A percentile compares a stretch with the other conserved stretches of the same genome.
phyloP scores from a whole-genome alignment of 2,888 invertebrate genomes.

The Eupithecia tripunctaria region DNA sequence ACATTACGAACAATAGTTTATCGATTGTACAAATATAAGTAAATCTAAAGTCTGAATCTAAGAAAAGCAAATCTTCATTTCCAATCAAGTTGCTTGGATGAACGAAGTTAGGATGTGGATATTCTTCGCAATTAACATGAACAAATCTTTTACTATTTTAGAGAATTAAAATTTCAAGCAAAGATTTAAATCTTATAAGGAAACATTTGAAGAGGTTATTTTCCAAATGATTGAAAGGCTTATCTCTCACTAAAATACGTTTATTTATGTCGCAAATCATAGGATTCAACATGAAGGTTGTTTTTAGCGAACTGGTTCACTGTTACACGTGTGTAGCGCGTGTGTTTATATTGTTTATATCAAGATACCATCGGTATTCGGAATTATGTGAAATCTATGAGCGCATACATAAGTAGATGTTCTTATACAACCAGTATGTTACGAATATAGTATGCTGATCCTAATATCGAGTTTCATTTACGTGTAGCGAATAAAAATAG shows the following conservation, averaged over 20 bases:
- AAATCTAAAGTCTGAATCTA: too few relatives aligned
- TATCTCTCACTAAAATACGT: slow-evolving; percentile 29
- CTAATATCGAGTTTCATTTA: neutral
- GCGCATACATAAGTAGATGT: neutral
- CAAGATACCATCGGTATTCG: neutral
- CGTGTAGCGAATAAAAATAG: neutral
- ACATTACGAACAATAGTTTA: too few relatives aligned
- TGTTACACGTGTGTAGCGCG: slow-evolving; percentile 1
- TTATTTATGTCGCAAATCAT: slow-evolving; percentile 31
- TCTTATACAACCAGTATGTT: neutral
- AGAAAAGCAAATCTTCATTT: too few relatives aligned
- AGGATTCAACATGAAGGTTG: slow-evolving; percentile 39
- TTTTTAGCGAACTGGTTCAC: slow-evolving; percentile 30
- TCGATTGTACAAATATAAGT: too few relatives aligned
- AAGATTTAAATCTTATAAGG: neutral
- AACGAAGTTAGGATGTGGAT: too few relatives aligned
- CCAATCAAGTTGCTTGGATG: too few relatives aligned
- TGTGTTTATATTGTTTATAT: neutral
- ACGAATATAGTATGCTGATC: neutral
- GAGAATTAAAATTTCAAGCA: neutral
- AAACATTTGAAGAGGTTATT: neutral
- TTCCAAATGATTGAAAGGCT: slow-evolving; percentile 4
- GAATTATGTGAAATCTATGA: neutral
- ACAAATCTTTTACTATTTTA: too few relatives aligned
- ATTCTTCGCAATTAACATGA: too few relatives aligned